Conservation (phyloP, 2,888 invertebrate species). For the Nemotelus nigrinus region DNA sequence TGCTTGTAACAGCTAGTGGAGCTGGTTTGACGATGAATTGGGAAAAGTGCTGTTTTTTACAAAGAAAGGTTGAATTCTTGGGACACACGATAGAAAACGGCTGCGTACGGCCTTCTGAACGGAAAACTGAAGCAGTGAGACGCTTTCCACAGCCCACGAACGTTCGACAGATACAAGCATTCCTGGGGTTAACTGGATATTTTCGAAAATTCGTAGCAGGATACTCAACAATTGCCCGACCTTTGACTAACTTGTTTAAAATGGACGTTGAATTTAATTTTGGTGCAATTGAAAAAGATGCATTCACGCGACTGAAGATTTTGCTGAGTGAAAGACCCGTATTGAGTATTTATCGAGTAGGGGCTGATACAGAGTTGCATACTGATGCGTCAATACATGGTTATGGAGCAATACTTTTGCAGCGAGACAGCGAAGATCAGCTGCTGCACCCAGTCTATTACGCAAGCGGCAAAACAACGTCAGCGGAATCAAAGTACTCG, state of each 20-base stretch:
- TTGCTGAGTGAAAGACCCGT: conserved; percentile 48
- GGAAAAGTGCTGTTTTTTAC: conserved; percentile 23
- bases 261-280: neutral
- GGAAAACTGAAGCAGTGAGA: conserved; percentile 3
- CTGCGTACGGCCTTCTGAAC: neutral
- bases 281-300: conserved; percentile 25
- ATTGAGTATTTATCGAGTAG: neutral
- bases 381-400: conserved; percentile 55
- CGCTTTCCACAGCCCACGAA: neutral
- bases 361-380: conserved; percentile 49
- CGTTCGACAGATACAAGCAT: neutral
- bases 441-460: conserved; percentile 57
- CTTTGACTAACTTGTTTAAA: conserved; percentile 3
- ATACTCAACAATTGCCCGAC: conserved; percentile 2
- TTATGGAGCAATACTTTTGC: conserved; percentile 55
- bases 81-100: conserved; percentile 4
- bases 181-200: conserved; percentile 1
- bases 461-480: conserved; percentile 56
- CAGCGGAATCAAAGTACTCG: conserved; percentile 55
- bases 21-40: conserved; percentile 1
- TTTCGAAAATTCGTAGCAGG: conserved; percentile 16
- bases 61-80: conserved; percentile 13
- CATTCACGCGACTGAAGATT: conserved; percentile 51
- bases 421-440: conserved; percentile 51
- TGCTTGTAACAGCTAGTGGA: neutral